Evolutionary conservation across 2,797 vertebrate species (phyloP).

Genomic region (Siniperca obscura): DNA sequence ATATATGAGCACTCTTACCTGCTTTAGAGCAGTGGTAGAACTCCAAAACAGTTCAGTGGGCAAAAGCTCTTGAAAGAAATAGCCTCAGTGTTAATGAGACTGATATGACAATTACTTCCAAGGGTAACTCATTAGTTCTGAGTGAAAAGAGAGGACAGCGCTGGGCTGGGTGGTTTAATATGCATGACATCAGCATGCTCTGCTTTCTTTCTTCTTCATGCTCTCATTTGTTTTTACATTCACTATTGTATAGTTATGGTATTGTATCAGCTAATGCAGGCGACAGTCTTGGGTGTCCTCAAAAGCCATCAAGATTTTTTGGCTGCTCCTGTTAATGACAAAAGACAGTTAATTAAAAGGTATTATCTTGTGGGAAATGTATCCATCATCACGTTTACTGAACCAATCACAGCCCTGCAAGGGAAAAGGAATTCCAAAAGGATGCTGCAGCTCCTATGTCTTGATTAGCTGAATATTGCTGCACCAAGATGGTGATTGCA

Average conservation of each 20-base stretch:
- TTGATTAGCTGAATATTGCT: conserved; percentile 67
- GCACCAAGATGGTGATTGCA: conserved; percentile 37
- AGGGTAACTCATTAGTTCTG: conserved; percentile 75
- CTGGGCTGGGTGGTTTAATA: conserved; percentile 52
- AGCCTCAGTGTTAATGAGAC: conserved; percentile 71
- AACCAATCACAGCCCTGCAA: conserved; percentile 50
- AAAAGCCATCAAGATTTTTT: conserved; percentile 38
- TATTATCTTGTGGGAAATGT: conserved; percentile 66
- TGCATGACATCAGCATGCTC: conserved; percentile 54
- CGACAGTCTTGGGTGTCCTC: conserved; percentile 44
- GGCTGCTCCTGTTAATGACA: conserved; percentile 60
- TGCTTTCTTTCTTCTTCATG: conserved; percentile 26
- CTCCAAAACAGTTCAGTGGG: conserved; percentile 52
- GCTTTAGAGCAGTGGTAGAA: conserved; percentile 16
- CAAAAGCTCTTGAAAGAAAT: conserved; percentile 67
- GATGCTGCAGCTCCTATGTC: conserved; percentile 49
- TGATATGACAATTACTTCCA: conserved; percentile 76
- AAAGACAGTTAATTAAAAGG: conserved; percentile 77
- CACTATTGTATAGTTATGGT: background rate
- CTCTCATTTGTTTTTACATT: conserved; percentile 34
- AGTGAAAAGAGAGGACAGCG: conserved; percentile 50
- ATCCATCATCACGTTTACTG: conserved; percentile 52
- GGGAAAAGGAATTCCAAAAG: conserved; percentile 46
- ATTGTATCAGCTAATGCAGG: conserved; percentile 21
- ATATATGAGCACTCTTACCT: conserved; percentile 14